Conservation (phyloP, 2,888 invertebrate species). For the Pyrrhosoma nymphula region DNA sequence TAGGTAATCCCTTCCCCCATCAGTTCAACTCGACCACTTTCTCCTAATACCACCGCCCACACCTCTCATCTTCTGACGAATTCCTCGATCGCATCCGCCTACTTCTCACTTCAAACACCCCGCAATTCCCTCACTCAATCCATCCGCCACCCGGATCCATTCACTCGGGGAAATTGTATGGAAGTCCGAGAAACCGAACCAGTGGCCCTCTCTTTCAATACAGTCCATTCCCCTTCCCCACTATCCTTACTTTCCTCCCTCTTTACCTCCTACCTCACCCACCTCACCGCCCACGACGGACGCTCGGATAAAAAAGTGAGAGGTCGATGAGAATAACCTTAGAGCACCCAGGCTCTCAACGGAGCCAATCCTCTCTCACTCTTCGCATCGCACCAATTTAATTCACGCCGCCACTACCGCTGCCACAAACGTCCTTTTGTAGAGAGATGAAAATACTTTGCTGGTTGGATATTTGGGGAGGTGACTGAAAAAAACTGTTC, state of each 20-base stretch:
- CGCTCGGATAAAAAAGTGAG: neutral
- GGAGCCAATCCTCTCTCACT: too few relatives aligned
- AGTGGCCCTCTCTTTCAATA: neutral
- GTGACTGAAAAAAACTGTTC: too few relatives aligned
- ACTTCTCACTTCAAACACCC: too few relatives aligned
- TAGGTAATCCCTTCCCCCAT: too few relatives aligned
- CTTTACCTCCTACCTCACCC: neutral
- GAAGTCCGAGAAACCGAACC: constrained; percentile 7
- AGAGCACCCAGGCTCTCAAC: too few relatives aligned
- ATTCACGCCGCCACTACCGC: too few relatives aligned
- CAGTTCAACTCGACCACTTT: neutral
- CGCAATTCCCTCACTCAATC: neutral
- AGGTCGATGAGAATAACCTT: neutral
- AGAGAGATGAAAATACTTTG: too few relatives aligned
- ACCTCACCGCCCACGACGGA: neutral
- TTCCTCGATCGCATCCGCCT: neutral
- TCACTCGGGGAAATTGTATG: constrained; percentile 3
- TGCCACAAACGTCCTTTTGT: too few relatives aligned
- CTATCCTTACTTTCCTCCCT: neutral
- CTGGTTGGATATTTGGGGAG: too few relatives aligned
- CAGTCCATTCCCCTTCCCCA: too few relatives aligned
- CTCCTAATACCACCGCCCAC: neutral
- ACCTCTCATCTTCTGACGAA: too few relatives aligned
- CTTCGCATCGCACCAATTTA: too few relatives aligned
- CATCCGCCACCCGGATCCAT: neutral